Percentiles rank a stretch among this genome's conserved stretches.
Conservation (phyloP, 2,797 vertebrate species). For the Melanotaenia maccullochi region DNA sequence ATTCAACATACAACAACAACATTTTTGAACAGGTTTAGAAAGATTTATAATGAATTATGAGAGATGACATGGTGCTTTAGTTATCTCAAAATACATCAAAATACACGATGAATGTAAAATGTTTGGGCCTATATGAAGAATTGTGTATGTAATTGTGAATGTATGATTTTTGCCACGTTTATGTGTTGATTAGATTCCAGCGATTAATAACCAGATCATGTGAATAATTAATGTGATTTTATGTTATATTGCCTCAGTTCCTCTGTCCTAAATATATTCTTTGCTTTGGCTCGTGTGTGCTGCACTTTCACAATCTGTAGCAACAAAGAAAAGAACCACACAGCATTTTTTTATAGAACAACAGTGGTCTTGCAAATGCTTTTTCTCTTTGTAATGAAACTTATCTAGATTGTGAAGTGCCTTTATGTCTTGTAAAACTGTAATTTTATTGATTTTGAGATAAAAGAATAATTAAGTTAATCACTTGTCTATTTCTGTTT, state of each 20-base stretch:
- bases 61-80: not conserved
- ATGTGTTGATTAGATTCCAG: too few species aligned
- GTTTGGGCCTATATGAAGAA: not conserved
- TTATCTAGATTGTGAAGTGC: constrained; percentile 47
- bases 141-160: not conserved
- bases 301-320: constrained; percentile 2
- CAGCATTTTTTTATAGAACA: constrained; percentile 24
- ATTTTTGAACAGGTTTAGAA: too few species aligned
- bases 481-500: constrained; percentile 51
- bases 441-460: constrained; percentile 77
- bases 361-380: constrained; percentile 30
- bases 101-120: not conserved
- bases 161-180: not conserved
- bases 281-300: not conserved
- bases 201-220: not conserved
- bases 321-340: not conserved
- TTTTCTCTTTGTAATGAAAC: constrained; percentile 68
- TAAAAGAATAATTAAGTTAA: constrained; percentile 58
- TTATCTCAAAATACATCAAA: not conserved
- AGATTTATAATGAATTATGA: too few species aligned
- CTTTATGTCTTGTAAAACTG: constrained; percentile 42
- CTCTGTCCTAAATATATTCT: not conserved
- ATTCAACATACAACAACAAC: too few species aligned
- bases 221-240: not conserved
- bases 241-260: not conserved